Conservation (phyloP, 2,113 vertebrate species). For the Antennarius striatus region DNA sequence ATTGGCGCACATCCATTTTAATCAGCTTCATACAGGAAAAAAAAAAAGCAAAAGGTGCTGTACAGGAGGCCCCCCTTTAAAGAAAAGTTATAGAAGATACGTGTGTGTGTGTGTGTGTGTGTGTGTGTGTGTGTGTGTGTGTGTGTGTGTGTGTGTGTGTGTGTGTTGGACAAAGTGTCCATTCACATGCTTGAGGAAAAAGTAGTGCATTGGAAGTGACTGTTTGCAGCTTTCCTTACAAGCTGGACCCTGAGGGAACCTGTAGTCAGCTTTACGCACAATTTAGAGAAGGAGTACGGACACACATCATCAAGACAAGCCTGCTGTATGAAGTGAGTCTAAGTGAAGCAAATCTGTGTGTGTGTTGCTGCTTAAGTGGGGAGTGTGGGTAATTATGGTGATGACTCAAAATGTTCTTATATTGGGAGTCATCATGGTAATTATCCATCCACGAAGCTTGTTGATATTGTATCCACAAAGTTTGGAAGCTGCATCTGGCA, state of each 20-base stretch:
- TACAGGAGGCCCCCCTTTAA: background rate
- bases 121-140: too few species aligned
- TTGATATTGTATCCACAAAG: conserved; percentile 74
- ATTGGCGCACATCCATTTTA: conserved; percentile 36
- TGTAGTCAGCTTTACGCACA: conserved; percentile 21
- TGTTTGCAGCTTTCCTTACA: conserved; percentile 36
- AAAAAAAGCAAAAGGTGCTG: conserved; percentile 10
- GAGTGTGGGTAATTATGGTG: conserved; percentile 33
- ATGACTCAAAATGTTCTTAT: conserved; percentile 13
- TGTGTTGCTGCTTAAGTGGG: conserved; percentile 27
- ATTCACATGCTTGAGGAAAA: too few species aligned
- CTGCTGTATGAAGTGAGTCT: conserved; percentile 8
- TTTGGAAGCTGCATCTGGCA: conserved; percentile 72
- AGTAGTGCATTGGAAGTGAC: conserved; percentile 43
- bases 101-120: too few species aligned
- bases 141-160: conserved; percentile 9
- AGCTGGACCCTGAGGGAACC: conserved; percentile 20
- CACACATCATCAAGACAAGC: conserved; percentile 14
- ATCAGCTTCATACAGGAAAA: conserved; percentile 48
- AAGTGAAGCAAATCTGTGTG: conserved; percentile 22
- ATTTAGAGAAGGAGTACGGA: conserved; percentile 21
- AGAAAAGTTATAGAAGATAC: conserved; percentile 1
- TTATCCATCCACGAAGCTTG: conserved; percentile 64
- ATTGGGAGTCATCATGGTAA: too few species aligned
- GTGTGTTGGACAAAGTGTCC: background rate